phyloP scores from a whole-genome alignment of 1,140 invertebrate genomes.

The Lucilia cuprina region DNA sequence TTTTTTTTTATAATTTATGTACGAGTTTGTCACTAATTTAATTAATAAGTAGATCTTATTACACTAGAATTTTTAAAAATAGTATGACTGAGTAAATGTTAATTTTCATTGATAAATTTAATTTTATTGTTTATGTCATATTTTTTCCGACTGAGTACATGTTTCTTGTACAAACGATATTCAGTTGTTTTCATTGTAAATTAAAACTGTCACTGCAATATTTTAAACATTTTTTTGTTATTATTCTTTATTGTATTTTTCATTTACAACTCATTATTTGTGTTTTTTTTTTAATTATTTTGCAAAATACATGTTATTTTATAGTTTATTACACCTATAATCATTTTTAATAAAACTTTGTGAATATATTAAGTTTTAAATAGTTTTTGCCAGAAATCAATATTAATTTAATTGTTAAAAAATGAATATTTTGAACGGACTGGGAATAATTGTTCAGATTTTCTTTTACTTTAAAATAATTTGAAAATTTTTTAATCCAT shows the following conservation, averaged over 20 bases:
- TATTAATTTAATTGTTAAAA: background rate
- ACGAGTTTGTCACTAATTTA: background rate
- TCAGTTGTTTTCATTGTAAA: background rate
- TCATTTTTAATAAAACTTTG: background rate
- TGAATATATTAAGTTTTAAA: background rate
- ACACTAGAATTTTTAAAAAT: background rate
- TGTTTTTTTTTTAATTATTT: background rate
- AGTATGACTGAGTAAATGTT: slow-evolving; percentile 13
- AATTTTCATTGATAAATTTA: slow-evolving; percentile 26
- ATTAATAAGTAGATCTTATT: background rate
- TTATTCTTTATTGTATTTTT: background rate
- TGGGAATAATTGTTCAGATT: background rate
- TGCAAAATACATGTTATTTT: background rate
- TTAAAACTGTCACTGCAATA: background rate
- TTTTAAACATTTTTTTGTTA: background rate
- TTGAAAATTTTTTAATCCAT: too few relatives aligned
- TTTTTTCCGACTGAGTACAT: background rate
- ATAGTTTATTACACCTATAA: too few relatives aligned
- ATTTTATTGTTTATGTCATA: slow-evolving; percentile 13
- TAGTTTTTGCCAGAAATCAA: background rate
- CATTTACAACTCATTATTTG: background rate
- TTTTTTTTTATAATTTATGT: background rate
- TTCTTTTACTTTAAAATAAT: background rate
- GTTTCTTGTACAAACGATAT: background rate
- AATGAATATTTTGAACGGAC: background rate